Percentiles rank a stretch among this genome's conserved stretches.
Conservation (phyloP, 2,113 vertebrate genomes). For the Clarias gariepinus region DNA sequence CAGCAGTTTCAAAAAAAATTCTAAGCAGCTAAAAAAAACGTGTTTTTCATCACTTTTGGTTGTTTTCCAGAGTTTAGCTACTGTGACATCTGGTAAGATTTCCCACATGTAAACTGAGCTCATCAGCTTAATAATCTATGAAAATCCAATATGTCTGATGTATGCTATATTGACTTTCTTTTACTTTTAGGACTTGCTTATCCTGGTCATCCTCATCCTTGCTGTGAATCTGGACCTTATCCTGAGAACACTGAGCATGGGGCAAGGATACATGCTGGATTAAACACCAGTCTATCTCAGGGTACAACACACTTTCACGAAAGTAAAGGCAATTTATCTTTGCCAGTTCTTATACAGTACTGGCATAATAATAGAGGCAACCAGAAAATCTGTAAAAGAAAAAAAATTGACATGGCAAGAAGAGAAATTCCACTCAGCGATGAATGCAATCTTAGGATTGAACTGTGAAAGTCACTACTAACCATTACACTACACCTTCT, state of each 20-base stretch:
- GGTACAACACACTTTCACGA: neutral
- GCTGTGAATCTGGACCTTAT: no score
- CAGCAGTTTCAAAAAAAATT: neutral
- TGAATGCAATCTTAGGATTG: neutral
- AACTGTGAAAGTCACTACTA: neutral
- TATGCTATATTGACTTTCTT: no score
- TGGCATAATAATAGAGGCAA: neutral
- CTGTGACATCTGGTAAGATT: neutral
- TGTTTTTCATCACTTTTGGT: neutral
- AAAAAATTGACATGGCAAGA: neutral
- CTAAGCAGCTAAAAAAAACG: neutral
- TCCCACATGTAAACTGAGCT: neutral
- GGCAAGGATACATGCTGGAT: neutral
- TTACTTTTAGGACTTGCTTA: neutral
- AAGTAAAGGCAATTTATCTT: neutral
- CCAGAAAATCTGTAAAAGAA: neutral
- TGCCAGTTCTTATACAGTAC: neutral
- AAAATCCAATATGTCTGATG: neutral
- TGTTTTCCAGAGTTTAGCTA: no score
- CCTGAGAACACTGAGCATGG: no score
- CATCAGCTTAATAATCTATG: neutral
- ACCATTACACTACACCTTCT: neutral
- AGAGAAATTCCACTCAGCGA: neutral
- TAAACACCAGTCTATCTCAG: neutral
- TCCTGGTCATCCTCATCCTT: no score